Evolutionary conservation across 2,888 invertebrate species (phyloP), one percentile per base, ranked within the genome.

Genomic region (Carabus problematicus): DNA sequence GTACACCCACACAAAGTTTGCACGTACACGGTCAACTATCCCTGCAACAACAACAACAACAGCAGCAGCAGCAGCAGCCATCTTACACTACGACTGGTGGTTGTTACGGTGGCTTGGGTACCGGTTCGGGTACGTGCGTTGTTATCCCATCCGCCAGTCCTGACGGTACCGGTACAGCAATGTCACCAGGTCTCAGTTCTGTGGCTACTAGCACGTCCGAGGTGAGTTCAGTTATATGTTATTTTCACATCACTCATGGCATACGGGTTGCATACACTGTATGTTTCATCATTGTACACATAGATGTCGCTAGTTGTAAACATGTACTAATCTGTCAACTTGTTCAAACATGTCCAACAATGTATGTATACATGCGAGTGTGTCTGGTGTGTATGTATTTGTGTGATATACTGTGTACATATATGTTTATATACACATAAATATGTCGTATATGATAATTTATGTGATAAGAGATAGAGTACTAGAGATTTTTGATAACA

Each of bases 191-290:
- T 42, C 78, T 91, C 43, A 91, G 92, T 78, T 92, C 91, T 60
- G 89, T 89, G 45, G 91, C 90, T n/a, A 92, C 91, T 8, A 92
- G 89, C 77, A 89, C 91, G 74, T 92, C 92, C 18, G 93, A 93
- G 87, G 92, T 92, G 79, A 84, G 85, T 81, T 14, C 47, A 47
- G 7, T 49, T 9, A 12, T 49, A 16, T 18, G 18, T 12, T 49
- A 49, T 39, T 47, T 42, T 64, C 42, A 16, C 19, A 45, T 3
- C 45, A 12, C 3, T 45, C 14, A 45, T 6, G 45, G 1, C 3
- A 29, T 29, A 29, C 29, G 29, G 29, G 29, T 29, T 29, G 29
- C 29, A 29, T 29, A 29, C 29, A 29, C 29, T 29, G 29, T 29
- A 3, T 29, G 29, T 29, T 29, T 29, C 29, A 29, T 29, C 29